Percentiles rank a stretch among this genome's conserved stretches.
These are phyloP conservation scores for Andrena cerasifolii DNA, from an alignment of 1,140 invertebrate species.

Conservation along the genomic window DNA sequence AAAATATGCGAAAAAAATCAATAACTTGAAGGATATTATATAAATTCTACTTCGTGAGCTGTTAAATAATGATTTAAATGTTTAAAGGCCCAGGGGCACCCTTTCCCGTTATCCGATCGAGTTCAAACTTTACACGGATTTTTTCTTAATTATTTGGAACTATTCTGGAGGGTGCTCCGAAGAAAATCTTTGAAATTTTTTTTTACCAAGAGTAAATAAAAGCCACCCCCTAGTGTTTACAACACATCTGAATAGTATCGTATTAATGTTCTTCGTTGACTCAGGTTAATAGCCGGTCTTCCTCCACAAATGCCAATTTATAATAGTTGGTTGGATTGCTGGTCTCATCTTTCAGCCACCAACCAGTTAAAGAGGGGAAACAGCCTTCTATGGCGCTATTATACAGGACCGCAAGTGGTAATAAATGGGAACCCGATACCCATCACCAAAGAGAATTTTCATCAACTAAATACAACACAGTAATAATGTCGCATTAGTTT, in stretches of 20 bases:
- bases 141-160: too few species aligned
- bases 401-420: constrained; percentile 85
- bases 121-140: too few species aligned
- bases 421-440: constrained; percentile 67
- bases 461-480: constrained; percentile 32
- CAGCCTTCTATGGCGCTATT: constrained; percentile 91
- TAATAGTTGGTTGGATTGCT: constrained; percentile 90
- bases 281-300: constrained; percentile 88
- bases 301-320: constrained; percentile 93
- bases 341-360: constrained; percentile 87
- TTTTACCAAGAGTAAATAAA: too few species aligned
- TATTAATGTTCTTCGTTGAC: constrained; percentile 63
- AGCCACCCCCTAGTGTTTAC: neutral
- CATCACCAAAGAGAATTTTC: constrained; percentile 56
- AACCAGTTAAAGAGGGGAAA: constrained; percentile 93
- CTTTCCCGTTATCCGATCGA: too few species aligned
- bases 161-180: too few species aligned
- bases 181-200: too few species aligned
- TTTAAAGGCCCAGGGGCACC: too few species aligned
- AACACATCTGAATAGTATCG: neutral
- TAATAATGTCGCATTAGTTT: constrained; percentile 42
- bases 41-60: too few species aligned
- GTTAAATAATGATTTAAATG: too few species aligned
- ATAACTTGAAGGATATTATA: too few species aligned
- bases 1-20: too few species aligned